phyloP scores from a whole-genome alignment of 2,797 vertebrate genomes.

The Lacerta bilineata region DNA sequence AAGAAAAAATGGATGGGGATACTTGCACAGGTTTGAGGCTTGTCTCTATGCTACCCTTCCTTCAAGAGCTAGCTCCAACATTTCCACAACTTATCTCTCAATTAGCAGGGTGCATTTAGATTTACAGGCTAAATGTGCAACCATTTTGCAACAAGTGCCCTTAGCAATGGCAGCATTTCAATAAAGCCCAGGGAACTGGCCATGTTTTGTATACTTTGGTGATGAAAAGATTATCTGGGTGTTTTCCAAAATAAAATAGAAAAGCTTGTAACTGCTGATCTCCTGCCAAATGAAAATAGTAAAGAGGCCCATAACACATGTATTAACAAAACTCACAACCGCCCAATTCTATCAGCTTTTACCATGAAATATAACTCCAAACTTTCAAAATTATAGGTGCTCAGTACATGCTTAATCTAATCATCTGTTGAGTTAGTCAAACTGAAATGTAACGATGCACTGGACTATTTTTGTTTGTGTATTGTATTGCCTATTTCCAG shows the following conservation, averaged over 20 bases:
- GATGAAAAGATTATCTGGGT: not conserved
- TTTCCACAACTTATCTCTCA: not conserved
- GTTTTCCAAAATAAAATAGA: not conserved
- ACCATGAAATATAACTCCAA: not conserved
- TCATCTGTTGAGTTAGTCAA: not conserved
- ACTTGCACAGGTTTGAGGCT: not conserved
- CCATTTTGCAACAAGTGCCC: not conserved
- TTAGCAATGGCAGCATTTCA: not conserved
- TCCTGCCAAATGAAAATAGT: not conserved
- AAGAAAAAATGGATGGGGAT: constrained; percentile 1
- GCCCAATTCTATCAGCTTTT: not conserved
- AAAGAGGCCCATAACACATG: not conserved
- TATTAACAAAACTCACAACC: constrained; percentile 1
- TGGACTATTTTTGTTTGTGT: not conserved
- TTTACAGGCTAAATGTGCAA: not conserved
- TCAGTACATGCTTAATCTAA: not conserved
- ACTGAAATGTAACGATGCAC: not conserved
- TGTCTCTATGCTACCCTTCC: not conserved
- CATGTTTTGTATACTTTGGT: not conserved
- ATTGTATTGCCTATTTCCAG: not conserved
- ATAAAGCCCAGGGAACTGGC: not conserved
- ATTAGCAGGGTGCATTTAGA: not conserved
- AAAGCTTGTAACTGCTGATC: not conserved
- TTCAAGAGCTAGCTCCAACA: not conserved
- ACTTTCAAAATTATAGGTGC: not conserved